These are phyloP conservation scores for Zaprionus kolodkinae DNA, from an alignment of 1,140 invertebrate species.

Conservation along the genomic window DNA sequence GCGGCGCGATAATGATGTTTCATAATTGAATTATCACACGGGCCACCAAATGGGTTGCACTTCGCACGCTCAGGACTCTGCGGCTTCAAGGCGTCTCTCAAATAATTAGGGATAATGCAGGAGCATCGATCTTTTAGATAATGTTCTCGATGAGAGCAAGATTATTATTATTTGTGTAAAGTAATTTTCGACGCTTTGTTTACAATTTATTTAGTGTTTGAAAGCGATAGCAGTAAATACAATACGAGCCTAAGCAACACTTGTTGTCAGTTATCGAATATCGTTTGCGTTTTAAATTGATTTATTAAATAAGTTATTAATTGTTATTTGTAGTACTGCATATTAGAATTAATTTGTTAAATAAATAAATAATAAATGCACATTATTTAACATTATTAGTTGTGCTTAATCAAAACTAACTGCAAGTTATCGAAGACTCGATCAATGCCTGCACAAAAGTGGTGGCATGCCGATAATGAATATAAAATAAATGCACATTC, in stretches of 20 bases:
- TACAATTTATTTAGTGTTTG: too few relatives aligned
- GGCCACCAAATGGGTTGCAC: slow-evolving; percentile 1
- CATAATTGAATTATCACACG: slow-evolving; percentile 72
- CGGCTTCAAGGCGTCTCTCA: background rate
- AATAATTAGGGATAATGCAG: background rate
- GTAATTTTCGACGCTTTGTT: too few relatives aligned
- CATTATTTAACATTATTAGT: too few relatives aligned
- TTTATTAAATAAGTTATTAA: too few relatives aligned
- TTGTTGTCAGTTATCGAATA: background rate
- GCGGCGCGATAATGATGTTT: slow-evolving; percentile 64
- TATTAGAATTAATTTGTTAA: too few relatives aligned
- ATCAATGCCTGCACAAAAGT: background rate
- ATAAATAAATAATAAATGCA: too few relatives aligned
- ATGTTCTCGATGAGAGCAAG: too few relatives aligned
- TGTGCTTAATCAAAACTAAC: background rate
- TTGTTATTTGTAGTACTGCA: too few relatives aligned
- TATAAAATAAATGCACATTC: too few relatives aligned
- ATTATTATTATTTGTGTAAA: too few relatives aligned
- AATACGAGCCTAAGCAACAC: background rate
- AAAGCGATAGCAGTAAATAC: too few relatives aligned
- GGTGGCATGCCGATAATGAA: background rate
- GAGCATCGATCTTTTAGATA: background rate
- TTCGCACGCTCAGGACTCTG: background rate
- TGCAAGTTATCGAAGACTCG: background rate
- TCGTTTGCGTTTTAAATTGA: too few relatives aligned